These are phyloP conservation scores for Ichneumoninae sp. DNA, from an alignment of 2,888 invertebrate species.

Conservation along the genomic window DNA sequence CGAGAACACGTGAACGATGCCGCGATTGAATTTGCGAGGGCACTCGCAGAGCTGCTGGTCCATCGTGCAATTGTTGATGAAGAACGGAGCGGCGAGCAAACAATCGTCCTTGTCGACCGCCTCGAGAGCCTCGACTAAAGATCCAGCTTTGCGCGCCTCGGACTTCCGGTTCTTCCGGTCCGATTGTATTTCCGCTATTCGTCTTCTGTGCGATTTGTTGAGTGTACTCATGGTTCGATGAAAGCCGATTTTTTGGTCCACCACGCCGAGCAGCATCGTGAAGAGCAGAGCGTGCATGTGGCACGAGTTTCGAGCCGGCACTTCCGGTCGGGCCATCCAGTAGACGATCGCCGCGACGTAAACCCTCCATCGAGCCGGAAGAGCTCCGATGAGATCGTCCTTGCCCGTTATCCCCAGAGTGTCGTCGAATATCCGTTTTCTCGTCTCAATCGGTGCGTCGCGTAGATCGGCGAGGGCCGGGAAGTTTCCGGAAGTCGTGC, in stretches of 20 bases:
- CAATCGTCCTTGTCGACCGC: constrained; percentile 87
- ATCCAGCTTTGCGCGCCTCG: constrained; percentile 58
- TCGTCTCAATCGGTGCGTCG: constrained; percentile 71
- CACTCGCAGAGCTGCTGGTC: constrained; percentile 85
- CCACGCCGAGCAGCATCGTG: constrained; percentile 86
- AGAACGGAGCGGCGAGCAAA: constrained; percentile 86
- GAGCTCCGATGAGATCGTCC: constrained; percentile 80
- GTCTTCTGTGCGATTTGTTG: constrained; percentile 83
- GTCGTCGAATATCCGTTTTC: constrained; percentile 84
- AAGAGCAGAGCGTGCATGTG: constrained; percentile 87
- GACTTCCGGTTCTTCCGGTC: constrained; percentile 45
- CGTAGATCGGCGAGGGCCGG: constrained; percentile 82
- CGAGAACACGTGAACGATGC: constrained; percentile 87
- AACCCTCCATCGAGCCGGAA: constrained; percentile 87
- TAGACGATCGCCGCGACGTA: constrained; percentile 87
- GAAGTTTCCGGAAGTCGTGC: constrained; percentile 64
- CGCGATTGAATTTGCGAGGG: constrained; percentile 86
- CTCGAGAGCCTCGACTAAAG: constrained; percentile 84
- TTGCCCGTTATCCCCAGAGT: constrained; percentile 85
- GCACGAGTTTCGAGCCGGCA: constrained; percentile 81
- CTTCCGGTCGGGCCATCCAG: constrained; percentile 85
- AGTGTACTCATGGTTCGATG: constrained; percentile 85
- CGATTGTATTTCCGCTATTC: constrained; percentile 74
- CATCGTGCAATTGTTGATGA: constrained; percentile 87
- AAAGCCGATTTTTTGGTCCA: constrained; percentile 87